phyloP scores from a whole-genome alignment of 2,113 vertebrate genomes.

The Paratilapia polleni region DNA sequence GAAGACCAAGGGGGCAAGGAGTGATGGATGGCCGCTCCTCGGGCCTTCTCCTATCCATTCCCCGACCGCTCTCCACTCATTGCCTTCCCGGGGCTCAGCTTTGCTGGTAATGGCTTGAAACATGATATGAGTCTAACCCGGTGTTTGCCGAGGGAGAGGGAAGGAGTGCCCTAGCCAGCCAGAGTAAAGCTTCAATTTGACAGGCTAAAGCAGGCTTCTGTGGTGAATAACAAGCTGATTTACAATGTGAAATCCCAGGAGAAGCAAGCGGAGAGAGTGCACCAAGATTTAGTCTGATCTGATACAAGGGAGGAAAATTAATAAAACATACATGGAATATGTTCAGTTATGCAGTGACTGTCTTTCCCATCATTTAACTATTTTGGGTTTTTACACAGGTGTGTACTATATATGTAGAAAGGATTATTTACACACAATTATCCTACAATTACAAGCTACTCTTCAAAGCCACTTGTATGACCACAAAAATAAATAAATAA shows the following conservation, averaged over 20 bases:
- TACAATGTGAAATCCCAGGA: not conserved
- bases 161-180: slow-evolving; percentile 36
- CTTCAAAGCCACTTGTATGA: not conserved
- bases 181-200: slow-evolving; percentile 42
- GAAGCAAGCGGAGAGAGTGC: not conserved
- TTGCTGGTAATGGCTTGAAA: slow-evolving; percentile 79
- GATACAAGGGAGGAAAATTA: not conserved
- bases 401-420: not conserved
- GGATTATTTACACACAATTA: not conserved
- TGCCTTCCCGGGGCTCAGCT: slow-evolving; percentile 59
- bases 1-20: slow-evolving; percentile 31
- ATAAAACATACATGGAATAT: slow-evolving; percentile 14
- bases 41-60: slow-evolving; percentile 47
- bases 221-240: slow-evolving; percentile 26
- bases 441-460: not conserved
- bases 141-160: slow-evolving; percentile 57
- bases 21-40: slow-evolving; percentile 71
- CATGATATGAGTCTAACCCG: slow-evolving; percentile 70
- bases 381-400: not conserved
- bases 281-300: not conserved
- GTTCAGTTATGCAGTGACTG: not conserved
- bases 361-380: not conserved
- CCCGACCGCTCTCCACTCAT: slow-evolving; percentile 51
- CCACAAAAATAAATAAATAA: not conserved
- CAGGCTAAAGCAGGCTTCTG: slow-evolving; percentile 44